Conservation (phyloP, 2,113 vertebrate species). For the Onychorhynchus coronatus region DNA sequence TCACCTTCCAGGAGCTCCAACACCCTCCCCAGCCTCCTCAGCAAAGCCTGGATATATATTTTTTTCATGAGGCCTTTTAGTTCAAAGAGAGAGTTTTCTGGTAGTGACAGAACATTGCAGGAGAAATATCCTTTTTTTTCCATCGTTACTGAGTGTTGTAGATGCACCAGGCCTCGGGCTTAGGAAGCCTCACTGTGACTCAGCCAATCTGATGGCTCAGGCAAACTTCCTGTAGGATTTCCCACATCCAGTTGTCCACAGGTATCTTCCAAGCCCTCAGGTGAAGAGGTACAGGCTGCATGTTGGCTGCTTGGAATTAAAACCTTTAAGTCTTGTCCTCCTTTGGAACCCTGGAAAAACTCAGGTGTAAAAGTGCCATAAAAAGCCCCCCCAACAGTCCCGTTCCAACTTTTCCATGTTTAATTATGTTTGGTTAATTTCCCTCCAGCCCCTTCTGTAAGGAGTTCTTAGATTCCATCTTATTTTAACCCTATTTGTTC, state of each 20-base stretch:
- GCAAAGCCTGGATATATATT: not conserved
- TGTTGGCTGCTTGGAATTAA: not conserved
- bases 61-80: not conserved
- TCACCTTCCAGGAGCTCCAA: not conserved
- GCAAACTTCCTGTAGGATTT: not conserved
- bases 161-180: not conserved
- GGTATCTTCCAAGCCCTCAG: not conserved
- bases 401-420: not conserved
- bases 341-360: not conserved
- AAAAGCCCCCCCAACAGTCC: not conserved
- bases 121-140: not conserved
- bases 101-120: not conserved
- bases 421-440: not conserved
- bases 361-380: not conserved
- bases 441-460: accelerated
- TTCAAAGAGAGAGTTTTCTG: not conserved
- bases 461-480: not conserved
- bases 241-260: not conserved
- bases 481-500: not conserved
- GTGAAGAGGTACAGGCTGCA: accelerated
- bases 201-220: not conserved
- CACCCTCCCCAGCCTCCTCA: not conserved
- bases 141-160: not conserved
- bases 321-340: not conserved
- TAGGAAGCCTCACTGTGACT: not conserved